phyloP scores from a whole-genome alignment of 2,888 invertebrate genomes.

The Piscicola geometra region DNA sequence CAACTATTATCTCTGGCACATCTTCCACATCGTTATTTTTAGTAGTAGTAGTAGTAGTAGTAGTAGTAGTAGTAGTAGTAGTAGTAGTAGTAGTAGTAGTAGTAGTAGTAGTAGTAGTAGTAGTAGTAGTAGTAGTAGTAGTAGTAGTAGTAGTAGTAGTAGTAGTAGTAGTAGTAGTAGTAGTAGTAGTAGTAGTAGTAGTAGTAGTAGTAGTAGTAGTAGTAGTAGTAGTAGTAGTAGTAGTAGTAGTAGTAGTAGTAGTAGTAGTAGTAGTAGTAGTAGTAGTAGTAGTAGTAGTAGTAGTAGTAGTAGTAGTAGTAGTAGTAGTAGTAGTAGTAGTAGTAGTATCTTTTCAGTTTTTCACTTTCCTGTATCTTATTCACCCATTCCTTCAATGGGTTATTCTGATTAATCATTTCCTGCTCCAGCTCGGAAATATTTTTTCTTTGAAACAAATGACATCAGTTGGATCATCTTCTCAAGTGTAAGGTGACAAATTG shows the following conservation, averaged over 20 bases:
- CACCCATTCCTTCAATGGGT: too few relatives aligned
- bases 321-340: slow-evolving; percentile 12
- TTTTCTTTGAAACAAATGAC: too few relatives aligned
- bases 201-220: slow-evolving; percentile 12
- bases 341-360: too few relatives aligned
- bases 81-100: not conserved
- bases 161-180: slow-evolving; percentile 12
- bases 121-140: slow-evolving; percentile 12
- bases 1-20: too few relatives aligned
- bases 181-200: slow-evolving; percentile 12
- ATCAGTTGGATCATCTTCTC: too few relatives aligned
- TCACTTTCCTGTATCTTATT: too few relatives aligned
- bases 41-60: not conserved
- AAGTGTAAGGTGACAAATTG: too few relatives aligned
- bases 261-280: slow-evolving; percentile 12
- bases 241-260: slow-evolving; percentile 12
- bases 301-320: slow-evolving; percentile 12
- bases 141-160: slow-evolving; percentile 12
- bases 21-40: too few relatives aligned
- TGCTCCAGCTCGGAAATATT: too few relatives aligned
- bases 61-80: not conserved
- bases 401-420: too few relatives aligned
- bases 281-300: slow-evolving; percentile 12
- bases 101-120: slow-evolving; percentile 1
- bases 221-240: slow-evolving; percentile 12